Conservation (phyloP, 2,113 vertebrate species). For the Sorex fumeus region DNA sequence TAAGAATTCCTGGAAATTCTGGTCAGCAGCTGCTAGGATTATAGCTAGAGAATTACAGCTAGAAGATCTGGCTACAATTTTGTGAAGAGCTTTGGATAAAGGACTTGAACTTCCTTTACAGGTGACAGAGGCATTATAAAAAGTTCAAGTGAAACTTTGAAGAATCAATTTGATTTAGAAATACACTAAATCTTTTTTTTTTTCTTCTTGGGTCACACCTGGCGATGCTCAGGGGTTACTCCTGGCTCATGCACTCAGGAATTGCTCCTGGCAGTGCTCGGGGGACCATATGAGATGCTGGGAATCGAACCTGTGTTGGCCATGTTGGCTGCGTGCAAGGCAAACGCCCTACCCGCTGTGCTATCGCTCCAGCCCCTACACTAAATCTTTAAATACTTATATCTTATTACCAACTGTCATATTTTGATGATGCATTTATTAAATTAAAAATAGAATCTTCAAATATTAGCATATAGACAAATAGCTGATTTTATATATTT, state of each 20-base stretch:
- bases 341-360: neutral
- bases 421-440: neutral
- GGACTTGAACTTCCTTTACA: neutral
- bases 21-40: neutral
- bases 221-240: no score
- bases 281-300: no score
- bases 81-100: neutral
- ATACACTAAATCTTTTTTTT: neutral
- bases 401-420: neutral
- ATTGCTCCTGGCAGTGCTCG: no score
- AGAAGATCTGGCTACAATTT: rapidly evolving
- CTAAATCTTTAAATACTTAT: neutral
- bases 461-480: neutral
- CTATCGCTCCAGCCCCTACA: no score
- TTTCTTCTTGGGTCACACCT: no score
- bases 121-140: neutral
- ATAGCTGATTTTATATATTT: neutral
- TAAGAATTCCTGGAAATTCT: neutral
- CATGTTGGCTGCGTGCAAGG: no score
- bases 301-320: no score
- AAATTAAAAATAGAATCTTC: neutral
- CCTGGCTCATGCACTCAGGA: no score
- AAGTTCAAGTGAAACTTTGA: neutral
- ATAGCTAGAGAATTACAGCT: no score
- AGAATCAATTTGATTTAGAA: slow-evolving; percentile 44